These are phyloP conservation scores for Suricata suricatta DNA, from an alignment of 2,113 vertebrate species.

Conservation along the genomic window DNA sequence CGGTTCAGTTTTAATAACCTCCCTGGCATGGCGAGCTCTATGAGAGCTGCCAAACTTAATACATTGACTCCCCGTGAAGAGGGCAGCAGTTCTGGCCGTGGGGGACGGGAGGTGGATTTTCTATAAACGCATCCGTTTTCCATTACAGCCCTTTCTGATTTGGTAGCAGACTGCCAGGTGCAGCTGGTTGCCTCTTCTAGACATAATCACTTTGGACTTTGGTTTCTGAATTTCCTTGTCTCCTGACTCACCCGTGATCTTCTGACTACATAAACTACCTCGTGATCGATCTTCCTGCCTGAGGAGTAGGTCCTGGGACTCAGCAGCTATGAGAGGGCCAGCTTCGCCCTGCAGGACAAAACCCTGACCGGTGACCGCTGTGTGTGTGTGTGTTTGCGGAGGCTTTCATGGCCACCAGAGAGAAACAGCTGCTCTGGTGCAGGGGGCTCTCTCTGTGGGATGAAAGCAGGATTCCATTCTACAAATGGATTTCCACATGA, in stretches of 20 bases:
- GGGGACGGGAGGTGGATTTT: slow-evolving; percentile 48
- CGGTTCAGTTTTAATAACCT: slow-evolving; percentile 80
- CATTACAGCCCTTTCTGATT: slow-evolving; percentile 62
- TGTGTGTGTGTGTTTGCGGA: background rate
- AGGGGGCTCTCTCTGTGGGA: background rate
- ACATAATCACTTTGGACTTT: slow-evolving; percentile 56
- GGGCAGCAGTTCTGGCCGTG: slow-evolving; percentile 45
- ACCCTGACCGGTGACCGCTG: background rate
- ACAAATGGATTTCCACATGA: background rate
- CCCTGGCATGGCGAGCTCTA: slow-evolving; percentile 68
- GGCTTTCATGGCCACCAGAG: background rate
- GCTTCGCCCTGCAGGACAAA: background rate
- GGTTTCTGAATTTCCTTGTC: slow-evolving; percentile 59
- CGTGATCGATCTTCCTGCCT: slow-evolving; percentile 31
- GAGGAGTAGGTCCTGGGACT: background rate
- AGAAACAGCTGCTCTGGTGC: background rate
- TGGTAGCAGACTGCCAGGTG: slow-evolving; percentile 74
- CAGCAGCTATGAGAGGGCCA: background rate
- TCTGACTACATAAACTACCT: slow-evolving; percentile 62
- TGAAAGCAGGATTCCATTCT: background rate
- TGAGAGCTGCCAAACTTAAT: slow-evolving; percentile 75
- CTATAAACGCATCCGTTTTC: slow-evolving; percentile 66
- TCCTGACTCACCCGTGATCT: slow-evolving; percentile 56
- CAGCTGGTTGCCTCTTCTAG: slow-evolving; percentile 62
- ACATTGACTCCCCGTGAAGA: slow-evolving; percentile 58